Evolutionary conservation across 2,113 vertebrate species (phyloP), one percentile per base, ranked within the genome.

Genomic region (Salvator merianae): DNA sequence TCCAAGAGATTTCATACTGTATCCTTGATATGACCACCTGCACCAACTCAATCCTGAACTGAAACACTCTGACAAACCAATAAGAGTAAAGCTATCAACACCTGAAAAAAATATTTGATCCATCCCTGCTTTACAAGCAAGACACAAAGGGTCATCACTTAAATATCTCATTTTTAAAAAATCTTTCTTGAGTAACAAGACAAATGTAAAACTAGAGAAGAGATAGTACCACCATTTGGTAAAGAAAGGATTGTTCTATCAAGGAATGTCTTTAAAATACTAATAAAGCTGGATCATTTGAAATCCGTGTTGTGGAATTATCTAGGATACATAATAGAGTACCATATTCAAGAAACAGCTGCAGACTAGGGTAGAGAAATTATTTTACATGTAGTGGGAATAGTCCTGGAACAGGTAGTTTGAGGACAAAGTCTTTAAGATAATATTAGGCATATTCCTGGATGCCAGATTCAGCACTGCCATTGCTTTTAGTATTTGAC

Each of bases 251-350:
- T 63, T 36, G 53, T 13, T 8, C 18, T 65, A 47, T 30, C 47
- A 79, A 79, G 68, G 53, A 79, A 63, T 77, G 72, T 79, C 83
- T 63, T 47, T 72, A 47, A 78, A 79, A 79, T 79, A 50, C n/a
- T 65, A 84, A 84, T 84, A 84, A 84, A 84, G 30, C 30, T 84
- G 83, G 83, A 72, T 84, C 76, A 63, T 79, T 72, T 79, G 8
- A 84, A 84, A 72, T 26, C 18, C 50, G n/a, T 30, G 55, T 84
- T 50, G 68, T 84, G 76, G 76, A 43, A 63, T 72, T 84, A 22
- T 26, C 78, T 79, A 4, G 14, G 43, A 32, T 34, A 34, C 74
- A 34, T 65, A n/a, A 47, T 47, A 47, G 43, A 9, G 6, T 47
- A 47, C 16, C 55, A 16, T 59, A 20, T 16, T 59, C 55, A 59